Evolutionary conservation across 2,888 invertebrate genomes (phyloP).

Genomic region (Lasioglossum morio): DNA sequence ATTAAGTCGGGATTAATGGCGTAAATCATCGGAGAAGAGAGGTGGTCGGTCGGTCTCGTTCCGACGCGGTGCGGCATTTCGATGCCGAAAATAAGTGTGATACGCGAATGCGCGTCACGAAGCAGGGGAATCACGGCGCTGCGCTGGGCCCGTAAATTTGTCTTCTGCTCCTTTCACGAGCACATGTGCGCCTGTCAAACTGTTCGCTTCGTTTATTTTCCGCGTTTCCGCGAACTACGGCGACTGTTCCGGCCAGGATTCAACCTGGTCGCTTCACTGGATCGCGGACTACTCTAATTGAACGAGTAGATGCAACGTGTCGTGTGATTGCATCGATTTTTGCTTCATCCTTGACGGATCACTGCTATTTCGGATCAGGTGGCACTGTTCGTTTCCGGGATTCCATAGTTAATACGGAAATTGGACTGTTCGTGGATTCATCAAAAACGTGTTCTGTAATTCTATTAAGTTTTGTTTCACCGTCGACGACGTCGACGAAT

Average conservation of each 20-base stretch:
- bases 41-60: background rate
- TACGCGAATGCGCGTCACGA: background rate
- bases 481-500: constrained; percentile 22
- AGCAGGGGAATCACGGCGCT: background rate
- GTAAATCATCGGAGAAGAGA: background rate
- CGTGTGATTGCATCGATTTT: constrained; percentile 27
- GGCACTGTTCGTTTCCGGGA: background rate
- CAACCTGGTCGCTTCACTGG: constrained; percentile 2
- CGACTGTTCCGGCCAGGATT: background rate
- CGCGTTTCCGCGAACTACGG: constrained; percentile 28
- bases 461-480: constrained; percentile 26
- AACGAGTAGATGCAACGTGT: background rate
- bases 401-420: background rate
- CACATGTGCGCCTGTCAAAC: constrained; percentile 41
- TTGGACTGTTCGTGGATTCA: background rate
- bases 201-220: constrained; percentile 37
- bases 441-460: background rate
- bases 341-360: constrained; percentile 21
- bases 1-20: background rate
- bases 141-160: constrained; percentile 26
- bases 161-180: constrained; percentile 45
- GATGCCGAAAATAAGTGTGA: constrained; percentile 10
- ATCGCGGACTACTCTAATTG: constrained; percentile 9
- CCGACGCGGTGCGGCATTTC: background rate
- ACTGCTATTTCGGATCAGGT: background rate